These are phyloP conservation scores for Amphiprion ocellaris DNA, from an alignment of 2,113 vertebrate genomes.

Conservation along the genomic window DNA sequence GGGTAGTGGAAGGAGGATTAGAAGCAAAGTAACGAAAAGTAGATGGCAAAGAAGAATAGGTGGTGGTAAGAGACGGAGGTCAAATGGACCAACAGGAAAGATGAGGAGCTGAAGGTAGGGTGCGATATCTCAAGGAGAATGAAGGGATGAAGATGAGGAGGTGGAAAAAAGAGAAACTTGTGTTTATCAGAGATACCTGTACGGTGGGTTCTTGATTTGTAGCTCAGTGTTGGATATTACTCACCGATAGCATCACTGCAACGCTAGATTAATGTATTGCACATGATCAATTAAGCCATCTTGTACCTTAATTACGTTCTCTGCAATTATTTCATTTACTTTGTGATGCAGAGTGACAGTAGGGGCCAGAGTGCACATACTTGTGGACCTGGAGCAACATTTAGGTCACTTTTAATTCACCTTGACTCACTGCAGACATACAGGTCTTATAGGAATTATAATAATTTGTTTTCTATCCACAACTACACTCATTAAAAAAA, in stretches of 20 bases:
- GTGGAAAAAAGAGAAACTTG: neutral
- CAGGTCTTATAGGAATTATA: neutral
- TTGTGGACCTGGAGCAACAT: too few species aligned
- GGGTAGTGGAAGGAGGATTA: conserved; percentile 10
- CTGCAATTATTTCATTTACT: neutral
- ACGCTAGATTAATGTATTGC: neutral
- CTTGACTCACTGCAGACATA: neutral
- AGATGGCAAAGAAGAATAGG: neutral
- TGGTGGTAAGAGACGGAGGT: neutral
- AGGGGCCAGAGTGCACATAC: too few species aligned
- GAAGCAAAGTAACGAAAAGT: conserved; percentile 14
- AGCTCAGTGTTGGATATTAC: neutral
- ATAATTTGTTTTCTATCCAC: neutral
- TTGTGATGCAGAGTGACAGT: neutral
- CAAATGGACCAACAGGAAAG: neutral
- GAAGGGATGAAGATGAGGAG: neutral
- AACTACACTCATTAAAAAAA: too few species aligned
- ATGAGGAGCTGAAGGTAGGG: neutral
- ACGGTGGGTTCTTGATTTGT: neutral
- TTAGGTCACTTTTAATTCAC: neutral
- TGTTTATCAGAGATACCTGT: neutral
- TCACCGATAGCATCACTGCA: neutral
- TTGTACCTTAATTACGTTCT: neutral
- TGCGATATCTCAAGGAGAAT: neutral
- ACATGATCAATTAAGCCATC: neutral